A percentile compares a stretch with the other conserved stretches of the same genome.
phyloP scores from a whole-genome alignment of 2,113 vertebrate genomes.

The Danionella cerebrum region DNA sequence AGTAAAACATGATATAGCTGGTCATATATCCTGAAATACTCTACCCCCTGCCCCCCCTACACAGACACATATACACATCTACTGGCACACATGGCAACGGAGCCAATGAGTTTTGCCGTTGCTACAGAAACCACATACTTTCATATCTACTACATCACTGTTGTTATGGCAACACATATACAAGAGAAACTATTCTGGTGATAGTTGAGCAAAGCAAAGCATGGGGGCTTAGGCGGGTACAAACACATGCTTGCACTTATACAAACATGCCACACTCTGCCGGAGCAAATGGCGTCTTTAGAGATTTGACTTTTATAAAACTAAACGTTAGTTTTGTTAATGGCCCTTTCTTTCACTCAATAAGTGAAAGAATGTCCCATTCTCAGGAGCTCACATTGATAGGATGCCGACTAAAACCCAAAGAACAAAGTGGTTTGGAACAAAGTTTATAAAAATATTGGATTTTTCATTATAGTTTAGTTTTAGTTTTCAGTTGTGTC shows the following conservation, averaged over 20 bases:
- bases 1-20: background rate
- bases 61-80: slow-evolving; percentile 30
- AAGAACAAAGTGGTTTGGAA: no score
- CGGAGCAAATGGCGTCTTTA: background rate
- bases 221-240: slow-evolving; percentile 48
- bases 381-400: no score
- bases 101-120: slow-evolving; percentile 88
- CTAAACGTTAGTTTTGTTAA: no score
- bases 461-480: no score
- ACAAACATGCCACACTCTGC: background rate
- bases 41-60: background rate
- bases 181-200: slow-evolving; percentile 84
- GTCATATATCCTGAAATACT: background rate
- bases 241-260: slow-evolving; percentile 24
- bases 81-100: slow-evolving; percentile 45
- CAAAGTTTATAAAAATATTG: no score
- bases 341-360: no score
- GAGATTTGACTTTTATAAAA: no score
- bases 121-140: slow-evolving; percentile 93
- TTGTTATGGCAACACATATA: slow-evolving; percentile 90
- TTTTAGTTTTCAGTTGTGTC: no score
- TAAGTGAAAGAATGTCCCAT: no score
- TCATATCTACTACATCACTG: slow-evolving; percentile 87
- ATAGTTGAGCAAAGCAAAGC: slow-evolving; percentile 85
- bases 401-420: no score